These are phyloP conservation scores for Ommatoiulus sabulosus DNA, from an alignment of 2,888 invertebrate genomes.

Conservation along the genomic window DNA sequence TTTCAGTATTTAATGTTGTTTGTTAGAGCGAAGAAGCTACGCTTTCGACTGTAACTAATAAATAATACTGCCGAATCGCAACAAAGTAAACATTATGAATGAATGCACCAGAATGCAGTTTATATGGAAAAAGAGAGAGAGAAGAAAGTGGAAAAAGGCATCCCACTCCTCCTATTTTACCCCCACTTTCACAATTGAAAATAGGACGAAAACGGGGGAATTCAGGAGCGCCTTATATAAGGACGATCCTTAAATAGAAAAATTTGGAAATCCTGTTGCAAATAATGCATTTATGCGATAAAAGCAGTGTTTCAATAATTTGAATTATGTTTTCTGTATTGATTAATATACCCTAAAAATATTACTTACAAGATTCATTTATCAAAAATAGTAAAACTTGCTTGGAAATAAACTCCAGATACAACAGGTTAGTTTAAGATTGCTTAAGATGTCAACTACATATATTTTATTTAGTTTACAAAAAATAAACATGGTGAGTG, in stretches of 20 bases:
- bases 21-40: conserved; percentile 5
- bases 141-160: not conserved
- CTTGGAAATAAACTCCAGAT: too few species aligned
- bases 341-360: not conserved
- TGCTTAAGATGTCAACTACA: too few species aligned
- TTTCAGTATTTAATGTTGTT: not conserved
- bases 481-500: too few species aligned
- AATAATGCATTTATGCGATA: too few species aligned
- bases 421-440: too few species aligned
- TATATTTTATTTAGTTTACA: too few species aligned
- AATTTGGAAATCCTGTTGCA: not conserved
- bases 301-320: not conserved
- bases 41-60: not conserved
- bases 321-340: too few species aligned
- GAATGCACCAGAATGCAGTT: not conserved
- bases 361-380: too few species aligned
- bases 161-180: not conserved
- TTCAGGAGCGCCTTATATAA: not conserved
- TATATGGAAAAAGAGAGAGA: not conserved
- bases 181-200: not conserved
- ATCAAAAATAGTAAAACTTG: too few species aligned
- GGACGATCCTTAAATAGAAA: not conserved
- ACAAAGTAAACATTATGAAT: conserved; percentile 8
- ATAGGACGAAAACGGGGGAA: not conserved
- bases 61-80: not conserved